Conservation (phyloP, 2,888 invertebrate species). For the Lathronympha strigana region DNA sequence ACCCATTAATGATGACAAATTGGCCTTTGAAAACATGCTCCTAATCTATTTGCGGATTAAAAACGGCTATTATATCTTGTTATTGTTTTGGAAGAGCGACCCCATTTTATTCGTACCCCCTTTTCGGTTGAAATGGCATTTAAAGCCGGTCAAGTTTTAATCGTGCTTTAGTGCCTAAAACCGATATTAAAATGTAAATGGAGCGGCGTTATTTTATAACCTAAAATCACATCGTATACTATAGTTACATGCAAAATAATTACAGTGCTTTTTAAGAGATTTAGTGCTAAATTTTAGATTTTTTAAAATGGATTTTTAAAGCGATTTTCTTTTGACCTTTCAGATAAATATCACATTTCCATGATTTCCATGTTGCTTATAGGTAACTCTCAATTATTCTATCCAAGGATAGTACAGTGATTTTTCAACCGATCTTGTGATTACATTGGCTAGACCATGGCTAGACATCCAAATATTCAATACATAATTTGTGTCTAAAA, state of each 20-base stretch:
- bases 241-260: not conserved
- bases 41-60: conserved; percentile 70
- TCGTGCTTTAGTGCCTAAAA: conserved; percentile 20
- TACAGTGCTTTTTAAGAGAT: not conserved
- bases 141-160: conserved; percentile 27
- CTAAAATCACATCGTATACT: not conserved
- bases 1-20: conserved; percentile 65
- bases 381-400: no score
- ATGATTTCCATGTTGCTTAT: no score
- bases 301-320: no score
- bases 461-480: no score
- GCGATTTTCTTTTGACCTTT: no score
- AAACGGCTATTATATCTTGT: conserved; percentile 59
- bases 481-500: no score
- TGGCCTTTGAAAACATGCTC: conserved; percentile 66
- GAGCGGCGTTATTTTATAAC: not conserved
- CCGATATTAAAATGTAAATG: not conserved
- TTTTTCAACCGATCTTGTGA: no score
- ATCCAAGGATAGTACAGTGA: no score
- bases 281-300: no score
- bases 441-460: no score
- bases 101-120: conserved; percentile 33
- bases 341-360: no score
- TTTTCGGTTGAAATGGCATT: conserved; percentile 21
- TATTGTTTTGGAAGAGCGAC: conserved; percentile 45